phyloP scores from a whole-genome alignment of 2,113 vertebrate species.

The Colaptes auratus region DNA sequence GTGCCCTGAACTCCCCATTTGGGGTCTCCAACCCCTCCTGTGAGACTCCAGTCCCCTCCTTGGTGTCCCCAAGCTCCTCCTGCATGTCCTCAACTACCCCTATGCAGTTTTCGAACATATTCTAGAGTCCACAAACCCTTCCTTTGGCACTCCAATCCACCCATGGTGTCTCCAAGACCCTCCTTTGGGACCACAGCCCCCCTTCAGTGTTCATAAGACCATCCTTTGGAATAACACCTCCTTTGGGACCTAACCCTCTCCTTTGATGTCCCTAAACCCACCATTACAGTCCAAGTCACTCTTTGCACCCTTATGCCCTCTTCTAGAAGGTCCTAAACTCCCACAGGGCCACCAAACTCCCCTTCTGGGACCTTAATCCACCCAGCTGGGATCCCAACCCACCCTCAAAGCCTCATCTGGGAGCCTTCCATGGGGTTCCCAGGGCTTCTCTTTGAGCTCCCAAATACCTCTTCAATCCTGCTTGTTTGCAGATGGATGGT shows the following conservation, averaged over 20 bases:
- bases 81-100: rapidly evolving
- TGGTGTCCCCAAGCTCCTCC: background rate
- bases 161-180: too few relatives aligned
- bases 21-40: background rate
- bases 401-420: too few relatives aligned
- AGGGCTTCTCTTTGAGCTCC: too few relatives aligned
- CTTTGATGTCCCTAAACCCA: background rate
- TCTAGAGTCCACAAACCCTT: background rate
- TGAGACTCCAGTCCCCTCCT: too few relatives aligned
- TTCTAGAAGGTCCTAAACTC: background rate
- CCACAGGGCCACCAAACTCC: rapidly evolving
- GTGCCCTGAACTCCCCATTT: rapidly evolving
- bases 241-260: background rate
- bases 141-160: background rate
- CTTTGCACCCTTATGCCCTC: rapidly evolving
- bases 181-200: background rate
- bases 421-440: background rate
- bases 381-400: rapidly evolving
- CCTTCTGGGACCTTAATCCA: background rate
- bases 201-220: background rate
- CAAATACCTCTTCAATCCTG: background rate
- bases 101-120: rapidly evolving
- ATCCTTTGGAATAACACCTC: background rate
- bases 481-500: rapidly evolving
- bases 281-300: background rate